Evolutionary conservation across 2,888 invertebrate species (phyloP), one percentile per base, ranked within the genome.

Genomic region (Acrobasis consociella): DNA sequence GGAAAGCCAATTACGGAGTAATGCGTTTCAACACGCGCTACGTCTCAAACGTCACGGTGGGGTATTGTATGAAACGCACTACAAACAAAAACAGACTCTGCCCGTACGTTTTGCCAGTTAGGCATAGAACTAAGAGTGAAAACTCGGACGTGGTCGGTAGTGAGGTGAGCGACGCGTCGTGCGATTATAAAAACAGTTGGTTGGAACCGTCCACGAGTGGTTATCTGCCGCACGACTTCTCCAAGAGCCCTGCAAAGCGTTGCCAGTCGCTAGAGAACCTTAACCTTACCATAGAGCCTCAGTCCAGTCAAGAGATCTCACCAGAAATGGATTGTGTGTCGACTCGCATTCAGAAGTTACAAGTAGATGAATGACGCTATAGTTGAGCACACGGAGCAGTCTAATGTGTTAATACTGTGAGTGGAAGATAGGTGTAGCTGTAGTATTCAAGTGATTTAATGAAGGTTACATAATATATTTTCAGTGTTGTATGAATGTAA

Each of bases 261-360:
- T 94, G 94, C 65, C 94, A 94, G 76, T 94, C 94, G 0, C 85
- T 94, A 50, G 94, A 95, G 75, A 94, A 94, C 80, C 91, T 94
- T 37, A 89, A 86, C 67, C 74, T 91, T 49, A 74, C 80, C 62
- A 86, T 76, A 70, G 93, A 94, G 67, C 65, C 87, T n/a, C 76
- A 80, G 8, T 68, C 81, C 2, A 76, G 72, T 37, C 62, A 76
- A 0, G 91, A 91, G 66, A 79, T 81, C 56, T 89, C 91, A 5
- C 93, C 93, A 7, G 94, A 94, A 71, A 88, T 94, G 85, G 94
- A 95, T 69, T 91, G 94, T 73, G 94, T 94, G 55, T 94, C 94
- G 10, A 93, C 93, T 67, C 92, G 93, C 71, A 94, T 95, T 76
- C 94, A 94, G 79, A 94, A 94, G 76, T 79, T 94, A 62, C 94